Evolutionary conservation across 2,888 invertebrate genomes (phyloP), one percentile per base, ranked within the genome.

Genomic region (Drosophila trichaetosa): DNA sequence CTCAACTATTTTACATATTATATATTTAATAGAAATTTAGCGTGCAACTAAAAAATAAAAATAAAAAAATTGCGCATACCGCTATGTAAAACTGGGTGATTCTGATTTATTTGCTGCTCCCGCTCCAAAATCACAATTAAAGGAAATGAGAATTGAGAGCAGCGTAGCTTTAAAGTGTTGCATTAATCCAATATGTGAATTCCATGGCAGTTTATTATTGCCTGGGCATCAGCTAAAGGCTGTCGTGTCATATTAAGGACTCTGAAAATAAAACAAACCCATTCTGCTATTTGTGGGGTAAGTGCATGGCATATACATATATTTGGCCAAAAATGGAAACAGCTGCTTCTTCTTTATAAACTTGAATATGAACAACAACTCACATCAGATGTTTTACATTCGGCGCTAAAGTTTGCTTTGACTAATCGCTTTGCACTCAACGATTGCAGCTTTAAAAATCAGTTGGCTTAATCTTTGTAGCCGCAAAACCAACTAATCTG

Each of bases 91-190:
- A 57, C 73, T 62, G 81, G 67, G 68, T 84, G 81, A 81, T 74
- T 73, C 70, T 84, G 82, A 84, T 89, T 84, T 86, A 79, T 79
- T 71, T 63, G 46, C 56, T 53, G 69, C 34, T 42, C 34, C 34
- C 58, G 75, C 70, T 72, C 62, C 59, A 49, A 58, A 79, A 80
- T 34, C 49, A 80, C 73, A 64, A 74, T 49, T 49, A 70, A 82
- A 79, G 84, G 89, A 89, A 84, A 65, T 84, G 74, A 40, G 61
- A 87, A 84, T 89, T 84, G 73, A 87, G 89, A 74, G 74, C 82
- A 71, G 76, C 65, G 64, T 69, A 69, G 73, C 54, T 84, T 83
- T 49, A 54, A 64, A 67, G 33, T 40, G 38, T 16, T 54, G 31
- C 24, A 8, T 24, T 52, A 61, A 60, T 49, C 42, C 27, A 48